Evolutionary conservation across 2,888 invertebrate species (phyloP).

Genomic region (Nephrotoma appendiculata): DNA sequence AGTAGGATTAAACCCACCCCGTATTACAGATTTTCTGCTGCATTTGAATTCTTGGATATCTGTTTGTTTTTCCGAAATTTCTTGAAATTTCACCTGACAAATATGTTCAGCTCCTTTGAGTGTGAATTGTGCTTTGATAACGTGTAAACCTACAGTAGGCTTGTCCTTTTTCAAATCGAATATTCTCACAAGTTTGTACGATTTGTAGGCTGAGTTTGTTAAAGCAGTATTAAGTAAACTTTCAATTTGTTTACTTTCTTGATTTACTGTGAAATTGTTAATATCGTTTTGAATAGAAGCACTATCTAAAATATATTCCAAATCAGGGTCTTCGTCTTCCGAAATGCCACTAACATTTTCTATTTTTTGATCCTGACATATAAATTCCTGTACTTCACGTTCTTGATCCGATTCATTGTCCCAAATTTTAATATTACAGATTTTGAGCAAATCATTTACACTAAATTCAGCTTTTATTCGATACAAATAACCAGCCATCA

Average conservation of each 20-base stretch:
- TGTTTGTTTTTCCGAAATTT: background rate
- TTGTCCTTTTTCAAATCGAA: background rate
- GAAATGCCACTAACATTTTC: background rate
- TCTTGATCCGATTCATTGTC: background rate
- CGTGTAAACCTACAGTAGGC: background rate
- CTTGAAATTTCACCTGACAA: background rate
- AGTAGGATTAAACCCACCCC: background rate
- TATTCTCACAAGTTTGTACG: background rate
- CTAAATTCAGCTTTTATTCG: background rate
- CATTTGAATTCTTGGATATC: background rate
- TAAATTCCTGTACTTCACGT: background rate
- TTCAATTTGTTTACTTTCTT: background rate
- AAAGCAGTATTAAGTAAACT: background rate
- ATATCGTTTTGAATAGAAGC: background rate
- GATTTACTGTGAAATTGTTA: background rate
- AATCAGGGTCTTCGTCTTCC: background rate
- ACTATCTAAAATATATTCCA: background rate
- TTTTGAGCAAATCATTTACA: background rate
- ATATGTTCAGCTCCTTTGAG: background rate
- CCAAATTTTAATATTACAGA: background rate
- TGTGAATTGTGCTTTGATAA: background rate
- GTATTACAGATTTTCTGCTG: background rate
- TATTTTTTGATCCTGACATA: background rate
- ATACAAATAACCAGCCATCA: background rate
- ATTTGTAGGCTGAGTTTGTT: background rate